Evolutionary conservation across 2,888 invertebrate genomes (phyloP).

Genomic region (Oxytorus armatus): DNA sequence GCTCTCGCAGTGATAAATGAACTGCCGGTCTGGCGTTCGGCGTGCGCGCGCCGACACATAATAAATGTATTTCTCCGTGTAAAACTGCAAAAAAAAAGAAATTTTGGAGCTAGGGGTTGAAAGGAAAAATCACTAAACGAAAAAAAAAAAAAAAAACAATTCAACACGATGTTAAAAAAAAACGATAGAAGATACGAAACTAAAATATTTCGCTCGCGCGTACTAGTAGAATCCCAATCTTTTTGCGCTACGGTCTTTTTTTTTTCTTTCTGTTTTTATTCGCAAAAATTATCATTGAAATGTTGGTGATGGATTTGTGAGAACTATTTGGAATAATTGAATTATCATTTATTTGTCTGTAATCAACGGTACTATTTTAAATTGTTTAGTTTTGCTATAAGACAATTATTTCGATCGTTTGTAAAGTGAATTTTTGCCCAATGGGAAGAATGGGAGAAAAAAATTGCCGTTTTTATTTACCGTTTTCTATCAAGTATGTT

Average conservation of each 20-base stretch:
- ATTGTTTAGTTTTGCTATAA: too few relatives aligned
- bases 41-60: conserved; percentile 55
- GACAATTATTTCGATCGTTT: too few relatives aligned
- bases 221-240: conserved; percentile 4
- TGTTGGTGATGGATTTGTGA: too few relatives aligned
- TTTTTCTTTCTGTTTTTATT: too few relatives aligned
- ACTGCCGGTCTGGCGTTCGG: conserved; percentile 60
- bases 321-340: too few relatives aligned
- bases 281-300: background rate
- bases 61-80: conserved; percentile 68
- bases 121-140: conserved; percentile 37
- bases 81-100: conserved; percentile 60
- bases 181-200: conserved; percentile 51
- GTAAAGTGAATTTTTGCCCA: too few relatives aligned
- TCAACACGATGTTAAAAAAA: conserved; percentile 49
- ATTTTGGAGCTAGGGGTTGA: conserved; percentile 10
- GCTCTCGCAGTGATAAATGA: conserved; percentile 63
- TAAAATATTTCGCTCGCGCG: conserved; percentile 4
- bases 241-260: background rate
- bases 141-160: conserved; percentile 48
- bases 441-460: too few relatives aligned
- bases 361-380: too few relatives aligned
- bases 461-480: too few relatives aligned
- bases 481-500: too few relatives aligned
- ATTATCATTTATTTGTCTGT: too few relatives aligned